phyloP scores from a whole-genome alignment of 2,797 vertebrate genomes.

The Sparus aurata region DNA sequence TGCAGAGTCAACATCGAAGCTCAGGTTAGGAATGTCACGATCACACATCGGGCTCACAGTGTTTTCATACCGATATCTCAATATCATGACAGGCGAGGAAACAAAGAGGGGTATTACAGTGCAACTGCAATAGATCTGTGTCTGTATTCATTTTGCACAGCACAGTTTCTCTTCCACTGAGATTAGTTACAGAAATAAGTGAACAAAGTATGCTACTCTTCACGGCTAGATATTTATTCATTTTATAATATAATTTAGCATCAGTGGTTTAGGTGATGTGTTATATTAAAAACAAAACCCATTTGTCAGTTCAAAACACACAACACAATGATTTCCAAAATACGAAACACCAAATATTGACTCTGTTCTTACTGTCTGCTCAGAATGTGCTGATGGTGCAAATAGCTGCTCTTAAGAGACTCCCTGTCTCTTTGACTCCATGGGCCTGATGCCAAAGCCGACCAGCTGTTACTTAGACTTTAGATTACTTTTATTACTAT shows the following conservation, averaged over 20 bases:
- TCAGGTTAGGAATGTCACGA: slow-evolving; percentile 14
- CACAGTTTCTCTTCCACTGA: not conserved
- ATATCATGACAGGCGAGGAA: not conserved
- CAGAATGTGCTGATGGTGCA: not conserved
- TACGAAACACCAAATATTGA: not conserved
- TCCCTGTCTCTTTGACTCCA: not conserved
- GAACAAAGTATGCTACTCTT: not conserved
- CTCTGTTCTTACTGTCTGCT: not conserved
- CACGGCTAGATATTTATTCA: not conserved
- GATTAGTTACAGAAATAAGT: not conserved
- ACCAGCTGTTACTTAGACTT: not conserved
- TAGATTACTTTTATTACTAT: too few relatives aligned
- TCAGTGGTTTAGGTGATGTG: not conserved
- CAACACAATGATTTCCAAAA: not conserved
- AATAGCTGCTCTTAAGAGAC: not conserved
- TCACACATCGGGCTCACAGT: not conserved
- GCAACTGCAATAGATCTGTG: not conserved
- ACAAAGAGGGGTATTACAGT: not conserved
- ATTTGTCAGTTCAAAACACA: not conserved
- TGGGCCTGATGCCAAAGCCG: not conserved
- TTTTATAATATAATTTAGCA: not conserved
- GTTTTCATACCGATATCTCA: not conserved
- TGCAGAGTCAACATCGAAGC: slow-evolving; percentile 65
- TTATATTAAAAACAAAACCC: not conserved
- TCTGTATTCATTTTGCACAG: not conserved